A percentile compares a stretch with the other conserved stretches of the same genome.
phyloP scores from a whole-genome alignment of 35 echinoderm and acorn worm genomes.

The Heliocidaris tuberculata region DNA sequence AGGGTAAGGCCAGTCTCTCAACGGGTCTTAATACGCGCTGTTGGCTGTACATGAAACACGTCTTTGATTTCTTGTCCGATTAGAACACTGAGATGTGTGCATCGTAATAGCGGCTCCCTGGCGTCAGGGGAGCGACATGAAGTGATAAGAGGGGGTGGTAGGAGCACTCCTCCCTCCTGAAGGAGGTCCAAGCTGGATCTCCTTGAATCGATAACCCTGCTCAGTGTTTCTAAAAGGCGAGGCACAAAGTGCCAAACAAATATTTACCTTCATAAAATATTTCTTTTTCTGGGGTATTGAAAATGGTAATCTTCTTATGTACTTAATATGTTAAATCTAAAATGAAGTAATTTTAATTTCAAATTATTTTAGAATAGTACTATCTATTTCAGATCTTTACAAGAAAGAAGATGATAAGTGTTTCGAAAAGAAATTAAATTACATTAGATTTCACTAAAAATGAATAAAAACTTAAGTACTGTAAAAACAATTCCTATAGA shows the following conservation, averaged over 20 bases:
- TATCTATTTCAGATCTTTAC: too few relatives aligned
- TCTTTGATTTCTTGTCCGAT: constrained; percentile 32
- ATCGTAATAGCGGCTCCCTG: neutral
- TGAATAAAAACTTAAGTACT: too few relatives aligned
- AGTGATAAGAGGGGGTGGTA: neutral
- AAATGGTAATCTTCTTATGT: too few relatives aligned
- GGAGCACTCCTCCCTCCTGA: neutral
- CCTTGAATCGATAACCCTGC: neutral
- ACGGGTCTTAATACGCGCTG: constrained; percentile 12
- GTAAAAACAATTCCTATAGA: too few relatives aligned
- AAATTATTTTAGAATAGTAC: too few relatives aligned
- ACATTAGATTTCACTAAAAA: too few relatives aligned
- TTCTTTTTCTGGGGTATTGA: neutral
- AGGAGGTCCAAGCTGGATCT: neutral
- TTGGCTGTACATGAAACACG: constrained; percentile 30
- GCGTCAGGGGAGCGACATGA: neutral
- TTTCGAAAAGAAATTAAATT: too few relatives aligned
- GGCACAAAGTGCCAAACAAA: neutral
- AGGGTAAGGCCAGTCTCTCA: neutral
- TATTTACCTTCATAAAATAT: neutral
- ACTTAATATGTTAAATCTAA: too few relatives aligned
- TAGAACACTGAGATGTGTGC: constrained; percentile 10
- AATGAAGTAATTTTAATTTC: too few relatives aligned
- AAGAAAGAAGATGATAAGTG: too few relatives aligned
- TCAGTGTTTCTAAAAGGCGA: neutral